A percentile compares a stretch with the other conserved stretches of the same genome.
These are phyloP conservation scores for Phania funesta DNA, from an alignment of 2,888 invertebrate genomes.

Conservation along the genomic window DNA sequence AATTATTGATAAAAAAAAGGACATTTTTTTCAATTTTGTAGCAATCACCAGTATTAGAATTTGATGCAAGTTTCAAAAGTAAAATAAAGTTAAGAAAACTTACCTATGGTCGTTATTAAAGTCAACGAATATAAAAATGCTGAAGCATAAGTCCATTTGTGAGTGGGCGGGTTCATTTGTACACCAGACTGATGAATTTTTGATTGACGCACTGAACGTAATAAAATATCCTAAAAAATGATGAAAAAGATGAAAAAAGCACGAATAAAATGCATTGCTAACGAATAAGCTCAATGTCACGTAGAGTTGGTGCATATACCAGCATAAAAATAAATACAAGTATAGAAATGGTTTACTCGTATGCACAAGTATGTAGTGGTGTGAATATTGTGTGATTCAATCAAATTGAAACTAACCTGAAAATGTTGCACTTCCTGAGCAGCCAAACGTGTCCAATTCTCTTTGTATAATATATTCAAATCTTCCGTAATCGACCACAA, in stretches of 20 bases:
- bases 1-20: slow-evolving; percentile 3
- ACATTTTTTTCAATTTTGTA: not conserved
- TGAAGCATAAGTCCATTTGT: slow-evolving; percentile 94
- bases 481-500: slow-evolving; percentile 93
- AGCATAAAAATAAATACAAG: not conserved
- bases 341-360: not conserved
- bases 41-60: not conserved
- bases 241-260: slow-evolving; percentile 25
- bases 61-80: not conserved
- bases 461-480: slow-evolving; percentile 92
- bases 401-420: slow-evolving; percentile 82
- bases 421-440: slow-evolving; percentile 93
- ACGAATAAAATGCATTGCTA: not conserved
- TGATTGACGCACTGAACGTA: slow-evolving; percentile 80
- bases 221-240: slow-evolving; percentile 78
- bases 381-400: slow-evolving; percentile 9
- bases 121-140: slow-evolving; percentile 96
- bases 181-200: slow-evolving; percentile 80
- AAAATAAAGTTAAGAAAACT: slow-evolving; percentile 76
- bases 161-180: slow-evolving; percentile 81
- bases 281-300: slow-evolving; percentile 26
- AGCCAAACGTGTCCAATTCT: slow-evolving; percentile 94
- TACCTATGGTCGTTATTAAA: slow-evolving; percentile 96
- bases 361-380: not conserved
- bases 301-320: not conserved